Percentiles rank a stretch among this genome's conserved stretches.
Conservation (phyloP, 2,797 vertebrate genomes). For the Neostethus bicornis region DNA sequence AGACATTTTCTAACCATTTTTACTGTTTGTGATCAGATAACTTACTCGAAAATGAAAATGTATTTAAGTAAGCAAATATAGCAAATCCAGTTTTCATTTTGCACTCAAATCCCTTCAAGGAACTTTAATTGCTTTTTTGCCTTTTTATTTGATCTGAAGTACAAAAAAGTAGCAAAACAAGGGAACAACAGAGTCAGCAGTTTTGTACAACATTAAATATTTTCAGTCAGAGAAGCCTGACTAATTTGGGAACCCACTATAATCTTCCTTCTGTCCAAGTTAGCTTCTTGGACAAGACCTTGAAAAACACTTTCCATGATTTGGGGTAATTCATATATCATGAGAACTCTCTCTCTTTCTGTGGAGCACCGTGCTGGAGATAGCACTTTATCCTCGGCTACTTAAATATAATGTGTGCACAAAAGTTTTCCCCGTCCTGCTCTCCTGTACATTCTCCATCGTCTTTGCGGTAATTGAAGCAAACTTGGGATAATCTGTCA, state of each 20-base stretch:
- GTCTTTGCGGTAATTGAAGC: constrained; percentile 88
- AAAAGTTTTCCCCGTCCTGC: constrained; percentile 80
- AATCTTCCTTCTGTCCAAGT: constrained; percentile 56
- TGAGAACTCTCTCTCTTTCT: constrained; percentile 55
- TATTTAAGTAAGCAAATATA: background rate
- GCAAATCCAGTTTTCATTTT: background rate
- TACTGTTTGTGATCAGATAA: background rate
- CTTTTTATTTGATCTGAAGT: constrained; percentile 23
- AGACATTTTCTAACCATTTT: background rate
- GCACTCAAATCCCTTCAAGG: constrained; percentile 3
- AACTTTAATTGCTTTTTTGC: constrained; percentile 4
- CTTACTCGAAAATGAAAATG: background rate
- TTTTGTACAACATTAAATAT: constrained; percentile 33
- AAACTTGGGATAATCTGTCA: constrained; percentile 98
- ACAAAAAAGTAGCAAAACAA: constrained; percentile 34
- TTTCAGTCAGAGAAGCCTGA: constrained; percentile 39
- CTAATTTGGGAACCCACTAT: constrained; percentile 56
- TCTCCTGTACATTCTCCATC: constrained; percentile 75
- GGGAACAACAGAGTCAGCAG: constrained; percentile 40
- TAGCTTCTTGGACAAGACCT: constrained; percentile 62
- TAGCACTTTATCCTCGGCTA: constrained; percentile 82
- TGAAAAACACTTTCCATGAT: constrained; percentile 63
- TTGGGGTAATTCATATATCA: constrained; percentile 65
- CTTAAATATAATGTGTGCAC: constrained; percentile 88
- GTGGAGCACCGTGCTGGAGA: constrained; percentile 77